Base-by-base conservation (phyloP, 2,888 invertebrate genomes). In the Ferdinandea cuprea region DNA sequence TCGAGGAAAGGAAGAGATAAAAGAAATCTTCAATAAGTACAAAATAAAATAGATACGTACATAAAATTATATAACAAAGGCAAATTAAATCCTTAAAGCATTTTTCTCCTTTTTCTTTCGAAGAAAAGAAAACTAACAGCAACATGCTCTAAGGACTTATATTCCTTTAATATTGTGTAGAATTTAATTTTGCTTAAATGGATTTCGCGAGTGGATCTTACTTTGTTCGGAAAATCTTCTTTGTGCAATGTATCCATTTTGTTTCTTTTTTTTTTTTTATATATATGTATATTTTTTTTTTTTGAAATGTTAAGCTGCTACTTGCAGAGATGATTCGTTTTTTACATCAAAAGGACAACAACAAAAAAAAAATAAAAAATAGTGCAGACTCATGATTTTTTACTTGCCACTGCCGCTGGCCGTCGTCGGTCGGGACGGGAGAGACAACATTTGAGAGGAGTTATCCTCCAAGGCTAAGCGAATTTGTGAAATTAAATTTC, bases 151-250 rank as follows among this genome's bases (percentile, higher is more conserved):
- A 13, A 63, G 46, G 30, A 63, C 30, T 63, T 35, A 37, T 21
- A 65, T 15, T n/a, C 21, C 9, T 58, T 42, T 42, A 15, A 11
- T n/a, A 48, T 5, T 25, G 25, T 35, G 25, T 35, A 11, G 28
- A 54, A 54, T 42, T 66, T 19, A 52, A 54, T 48, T 58, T 25
- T 42, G 15, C 15, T 58, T 40, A 42, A 66, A 54, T 66, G 13
- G 17, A 66, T 40, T 52, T 52, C 65, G 19, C 40, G 40, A 50
- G 17, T 11, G 35, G 28, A 65, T 65, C 21, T 37, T 61, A 40
- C 25, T 50, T 50, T 50, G 21, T 37, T 25, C 9, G 28, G n/a
- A 8, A 9, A 13, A n/a, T 56, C 6, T 44, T 15, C 21, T 28
- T 50, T 50, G 28, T 44, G 9, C 44, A 17, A 19, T 9, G 1